Base-by-base conservation (phyloP, 1,140 invertebrate species). In the Heliothis subflexa region DNA sequence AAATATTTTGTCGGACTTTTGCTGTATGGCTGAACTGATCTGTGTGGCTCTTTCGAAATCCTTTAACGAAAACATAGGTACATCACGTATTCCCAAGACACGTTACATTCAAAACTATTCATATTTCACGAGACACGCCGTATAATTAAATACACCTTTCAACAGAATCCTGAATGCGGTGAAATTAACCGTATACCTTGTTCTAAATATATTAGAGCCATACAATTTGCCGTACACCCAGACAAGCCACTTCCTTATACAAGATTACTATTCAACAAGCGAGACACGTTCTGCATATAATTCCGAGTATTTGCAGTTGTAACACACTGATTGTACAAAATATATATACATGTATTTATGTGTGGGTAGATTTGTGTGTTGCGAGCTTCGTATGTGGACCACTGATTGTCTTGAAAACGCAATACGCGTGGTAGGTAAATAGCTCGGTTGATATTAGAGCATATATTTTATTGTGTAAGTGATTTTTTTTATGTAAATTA, bases 271-370 rank as follows among this genome's bases (percentile, higher is more conserved):
- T 62, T 75, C 73, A 18, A 28, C 21, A 12, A 64, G 14, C 59
- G 59, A 62, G 4, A 50, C 62, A 66, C 49, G 45, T 47, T 62
- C 59, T 62, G 73, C 73, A 62, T 75, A 75, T 64, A 64, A 75
- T 75, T 61, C 33, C 11, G 25, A 33, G 59, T 64, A 75, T 74
- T 74, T 74, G 57, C 45, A 25, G 18, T 25, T 2, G 57, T 64
- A 64, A 75, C 54, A 33, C 16, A 52, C 59, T 64, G 73, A 59
- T 64, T 75, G 49, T 62, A 33, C 47, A 59, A 73, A 62, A 47
- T 50, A 4, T 25, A 14, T 50, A 25, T 61, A 12, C 33, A 33
- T 2, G n/a, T 45, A 16, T 62, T 10, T 14, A 45, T 12, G 33
- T 16, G 21, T 66, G 2, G 3, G 2, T 21, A 45, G 1, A 45